Conservation (phyloP, 2,888 invertebrate species). For the Bursaphelenchus okinawaensis region DNA sequence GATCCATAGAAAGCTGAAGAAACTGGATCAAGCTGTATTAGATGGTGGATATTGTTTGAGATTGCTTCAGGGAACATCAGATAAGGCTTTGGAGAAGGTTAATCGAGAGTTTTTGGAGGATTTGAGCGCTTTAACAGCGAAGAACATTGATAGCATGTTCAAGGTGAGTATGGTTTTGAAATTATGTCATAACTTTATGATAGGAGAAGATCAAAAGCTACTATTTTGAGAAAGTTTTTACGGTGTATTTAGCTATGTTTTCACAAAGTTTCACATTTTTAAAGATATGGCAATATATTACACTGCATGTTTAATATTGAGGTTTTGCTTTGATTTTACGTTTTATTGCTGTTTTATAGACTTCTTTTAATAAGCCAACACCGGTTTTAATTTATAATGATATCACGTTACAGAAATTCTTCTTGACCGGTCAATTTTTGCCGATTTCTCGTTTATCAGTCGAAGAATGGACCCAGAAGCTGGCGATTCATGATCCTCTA, state of each 20-base stretch:
- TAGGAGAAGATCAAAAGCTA: too few relatives aligned
- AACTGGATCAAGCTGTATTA: not conserved
- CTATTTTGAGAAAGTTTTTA: too few relatives aligned
- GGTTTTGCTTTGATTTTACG: too few relatives aligned
- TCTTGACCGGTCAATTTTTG: not conserved
- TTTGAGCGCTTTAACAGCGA: not conserved
- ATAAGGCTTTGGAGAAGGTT: not conserved
- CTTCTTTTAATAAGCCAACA: not conserved
- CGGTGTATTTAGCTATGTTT: too few relatives aligned
- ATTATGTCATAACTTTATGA: too few relatives aligned
- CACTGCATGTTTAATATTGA: not conserved
- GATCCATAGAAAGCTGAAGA: not conserved
- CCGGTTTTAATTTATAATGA: not conserved
- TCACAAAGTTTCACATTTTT: too few relatives aligned
- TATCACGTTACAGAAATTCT: not conserved
- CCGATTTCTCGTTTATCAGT: slow-evolving; percentile 5
- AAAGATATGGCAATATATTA: too few relatives aligned
- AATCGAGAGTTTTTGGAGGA: not conserved
- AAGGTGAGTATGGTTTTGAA: too few relatives aligned
- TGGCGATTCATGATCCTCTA: slow-evolving; percentile 6
- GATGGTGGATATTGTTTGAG: not conserved
- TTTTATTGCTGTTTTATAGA: too few relatives aligned
- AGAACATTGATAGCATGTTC: not conserved
- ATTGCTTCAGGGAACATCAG: not conserved
- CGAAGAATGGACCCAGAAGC: not conserved